These are phyloP conservation scores for Diabrotica balteata DNA, from an alignment of 2,888 invertebrate species.

Conservation along the genomic window DNA sequence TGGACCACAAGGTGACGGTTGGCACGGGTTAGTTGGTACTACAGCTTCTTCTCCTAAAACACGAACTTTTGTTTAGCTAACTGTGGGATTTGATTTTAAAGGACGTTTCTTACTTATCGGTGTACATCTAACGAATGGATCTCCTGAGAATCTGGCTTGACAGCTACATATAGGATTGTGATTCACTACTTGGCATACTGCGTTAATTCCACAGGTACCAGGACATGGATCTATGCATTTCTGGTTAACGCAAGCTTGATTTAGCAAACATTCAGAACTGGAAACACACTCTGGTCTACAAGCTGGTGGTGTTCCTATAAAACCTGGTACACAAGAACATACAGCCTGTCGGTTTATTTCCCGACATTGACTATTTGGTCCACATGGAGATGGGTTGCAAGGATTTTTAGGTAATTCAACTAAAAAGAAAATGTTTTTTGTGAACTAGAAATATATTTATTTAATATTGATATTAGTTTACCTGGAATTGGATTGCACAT, in stretches of 20 bases:
- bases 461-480: slow-evolving; percentile 48
- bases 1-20: slow-evolving; percentile 80
- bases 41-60: slow-evolving; percentile 58
- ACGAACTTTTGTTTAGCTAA: neutral
- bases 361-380: slow-evolving; percentile 72
- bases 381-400: slow-evolving; percentile 78
- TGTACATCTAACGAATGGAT: slow-evolving; percentile 72
- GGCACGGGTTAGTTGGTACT: slow-evolving; percentile 64
- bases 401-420: slow-evolving; percentile 64
- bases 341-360: slow-evolving; percentile 70
- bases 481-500: slow-evolving; percentile 65
- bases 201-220: slow-evolving; percentile 74
- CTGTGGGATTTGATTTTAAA: slow-evolving; percentile 63
- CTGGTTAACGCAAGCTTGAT: slow-evolving; percentile 74
- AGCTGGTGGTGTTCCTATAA: slow-evolving; percentile 74
- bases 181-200: slow-evolving; percentile 77
- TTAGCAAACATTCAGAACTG: slow-evolving; percentile 74
- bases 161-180: slow-evolving; percentile 84
- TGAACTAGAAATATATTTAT: slow-evolving; percentile 24
- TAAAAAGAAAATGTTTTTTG: slow-evolving; percentile 20
- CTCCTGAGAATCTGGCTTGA: slow-evolving; percentile 62
- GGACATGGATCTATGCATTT: slow-evolving; percentile 79
- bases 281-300: slow-evolving; percentile 78
- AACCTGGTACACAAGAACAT: slow-evolving; percentile 75
- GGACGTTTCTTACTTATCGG: slow-evolving; percentile 58